Conservation (phyloP, 1,140 invertebrate species). For the Leptinotarsa texana region DNA sequence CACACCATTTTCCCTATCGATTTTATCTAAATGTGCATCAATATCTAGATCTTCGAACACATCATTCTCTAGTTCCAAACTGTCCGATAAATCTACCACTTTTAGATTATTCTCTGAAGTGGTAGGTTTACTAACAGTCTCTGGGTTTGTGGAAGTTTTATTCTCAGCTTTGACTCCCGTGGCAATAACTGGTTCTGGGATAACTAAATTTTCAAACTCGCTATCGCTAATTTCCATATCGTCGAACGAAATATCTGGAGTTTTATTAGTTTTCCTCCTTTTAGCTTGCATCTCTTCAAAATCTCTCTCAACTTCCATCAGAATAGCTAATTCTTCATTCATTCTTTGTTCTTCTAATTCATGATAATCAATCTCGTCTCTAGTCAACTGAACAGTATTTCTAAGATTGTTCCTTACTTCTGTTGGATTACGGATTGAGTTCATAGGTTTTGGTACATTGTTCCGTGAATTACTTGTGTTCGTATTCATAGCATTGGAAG, state of each 20-base stretch:
- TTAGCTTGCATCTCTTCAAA: conserved; percentile 7
- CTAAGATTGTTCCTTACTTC: not conserved
- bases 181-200: not conserved
- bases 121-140: not conserved
- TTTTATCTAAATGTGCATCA: conserved; percentile 43
- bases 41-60: conserved; percentile 41
- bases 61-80: conserved; percentile 24
- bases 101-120: not conserved
- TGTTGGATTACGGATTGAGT: not conserved
- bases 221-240: conserved; percentile 35
- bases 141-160: not conserved
- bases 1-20: conserved; percentile 30
- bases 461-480: not conserved
- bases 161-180: not conserved
- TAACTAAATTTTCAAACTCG: conserved; percentile 28
- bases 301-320: conserved; percentile 40
- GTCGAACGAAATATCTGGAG: conserved; percentile 41
- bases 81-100: conserved; percentile 3
- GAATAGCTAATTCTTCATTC: conserved; percentile 38
- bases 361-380: conserved; percentile 12
- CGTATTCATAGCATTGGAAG: not conserved
- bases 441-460: not conserved
- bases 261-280: conserved; percentile 26
- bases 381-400: not conserved
- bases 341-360: conserved; percentile 33